Evolutionary conservation across 2,797 vertebrate species (phyloP).

Genomic region (Dryobates pubescens): DNA sequence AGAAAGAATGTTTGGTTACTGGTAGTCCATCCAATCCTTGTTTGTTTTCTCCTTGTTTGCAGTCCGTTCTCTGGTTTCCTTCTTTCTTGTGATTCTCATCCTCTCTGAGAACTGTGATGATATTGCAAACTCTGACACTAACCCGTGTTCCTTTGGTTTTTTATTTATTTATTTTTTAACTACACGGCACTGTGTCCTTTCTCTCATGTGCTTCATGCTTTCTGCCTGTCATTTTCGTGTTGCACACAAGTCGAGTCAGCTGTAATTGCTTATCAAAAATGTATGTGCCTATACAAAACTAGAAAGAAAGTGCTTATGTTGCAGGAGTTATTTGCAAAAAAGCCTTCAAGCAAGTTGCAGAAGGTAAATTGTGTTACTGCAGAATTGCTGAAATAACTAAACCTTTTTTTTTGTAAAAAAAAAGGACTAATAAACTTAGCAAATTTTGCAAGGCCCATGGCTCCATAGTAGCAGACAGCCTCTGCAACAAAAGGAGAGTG

Average conservation of each 20-base stretch:
- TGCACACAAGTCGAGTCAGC: conserved; percentile 15
- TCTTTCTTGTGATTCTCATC: background rate
- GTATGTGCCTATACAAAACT: background rate
- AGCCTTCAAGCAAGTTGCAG: background rate
- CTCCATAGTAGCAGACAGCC: background rate
- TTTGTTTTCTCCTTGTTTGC: fast-evolving
- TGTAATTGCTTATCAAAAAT: conserved; percentile 35
- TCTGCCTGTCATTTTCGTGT: conserved; percentile 25
- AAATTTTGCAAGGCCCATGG: background rate
- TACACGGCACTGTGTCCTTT: background rate
- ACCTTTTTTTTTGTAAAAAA: background rate
- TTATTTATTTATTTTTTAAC: too few relatives aligned
- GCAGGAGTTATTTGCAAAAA: background rate
- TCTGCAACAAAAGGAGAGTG: background rate
- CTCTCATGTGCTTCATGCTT: conserved; percentile 36
- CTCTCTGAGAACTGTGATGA: background rate
- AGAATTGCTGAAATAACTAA: conserved; percentile 3
- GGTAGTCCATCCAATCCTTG: background rate
- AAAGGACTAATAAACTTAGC: background rate
- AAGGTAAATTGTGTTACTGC: background rate
- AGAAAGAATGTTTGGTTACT: background rate
- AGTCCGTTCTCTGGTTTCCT: background rate
- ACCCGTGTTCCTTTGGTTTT: background rate
- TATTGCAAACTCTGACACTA: background rate
- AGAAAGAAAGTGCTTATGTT: background rate